Evolutionary conservation across 2,797 vertebrate genomes (phyloP), one percentile per base, ranked within the genome.

Genomic region (Diplodus sargus): DNA sequence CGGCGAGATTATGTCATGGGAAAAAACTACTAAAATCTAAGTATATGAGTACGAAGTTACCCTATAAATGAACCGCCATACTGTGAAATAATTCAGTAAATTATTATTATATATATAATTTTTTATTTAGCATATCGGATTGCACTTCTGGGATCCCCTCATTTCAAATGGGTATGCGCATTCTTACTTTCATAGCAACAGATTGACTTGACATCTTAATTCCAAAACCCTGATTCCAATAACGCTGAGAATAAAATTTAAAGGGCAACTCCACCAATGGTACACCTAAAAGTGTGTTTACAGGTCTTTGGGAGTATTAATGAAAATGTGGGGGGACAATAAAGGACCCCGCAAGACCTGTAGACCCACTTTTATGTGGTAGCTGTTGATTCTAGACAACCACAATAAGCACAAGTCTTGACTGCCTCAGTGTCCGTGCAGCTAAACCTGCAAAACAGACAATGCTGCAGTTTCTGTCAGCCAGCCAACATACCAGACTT

Each of bases 381-480:
- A 34, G 34, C 34, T 34, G 1, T 34, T 34, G 9, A 34, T 34
- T 34, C 7, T 9, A 34, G 34, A 8, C 8, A 9, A 9, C 34
- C 34, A 34, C 8, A 34, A 34, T 34, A 28, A 28, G 28, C 25
- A 25, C 25, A 25, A 25, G 1, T 2, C 34, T 34, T 2, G 6
- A 34, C 34, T 2, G 34, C 34, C 34, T 34, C 34, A 34, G 34
- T 34, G 54, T 49, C 34, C 14, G 15, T 54, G 51, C 20, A 57
- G 63, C 65, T 79, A 25, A 61, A 62, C 15, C 43, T 68, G 11
- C 13, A 61, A n/a, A 60, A 4, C 28, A 66, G 28, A 57, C 47
- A 7, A 16, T 15, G 30, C 30, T 54, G 66, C 28, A 28, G 0
- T 54, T 56, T 66, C 52, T 73, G 65, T 42, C 30, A n/a, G 22